Evolutionary conservation across 1,140 invertebrate species (phyloP), one percentile per base, ranked within the genome.

Genomic region (Euwallacea similis): DNA sequence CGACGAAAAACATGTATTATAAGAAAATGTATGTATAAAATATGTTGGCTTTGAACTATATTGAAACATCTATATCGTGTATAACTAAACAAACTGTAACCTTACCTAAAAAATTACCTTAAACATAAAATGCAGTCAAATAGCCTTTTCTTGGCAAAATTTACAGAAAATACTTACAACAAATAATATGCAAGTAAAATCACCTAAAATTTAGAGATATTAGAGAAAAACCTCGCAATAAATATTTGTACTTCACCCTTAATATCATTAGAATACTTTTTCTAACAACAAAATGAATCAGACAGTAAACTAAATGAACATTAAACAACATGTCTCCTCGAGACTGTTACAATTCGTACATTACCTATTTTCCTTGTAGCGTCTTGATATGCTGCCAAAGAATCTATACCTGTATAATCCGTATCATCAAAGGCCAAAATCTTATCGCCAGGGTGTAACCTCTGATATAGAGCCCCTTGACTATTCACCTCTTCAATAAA

Each of bases 371-470:
- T 75, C 54, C 72, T 62, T 46, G 72, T 76, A 46, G 76, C 77
- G 54, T 77, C 69, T 65, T 80, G 77, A 69, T 79, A 79, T 42
- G 80, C 79, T 42, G 75, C 72, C 69, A 77, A 67, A 16, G 77
- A 76, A 69, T 80, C 78, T 68, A 81, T 76, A 64, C 75, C 74
- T 10, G 77, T 77, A 67, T 79, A 76, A 74, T 81, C 80, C 8
- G 76, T 75, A 42, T 81, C 77, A 66, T 81, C 79, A 70, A 81
- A 74, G 42, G 76, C 78, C 42, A 81, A 73, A 60, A 81, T 78
- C 69, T 80, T 78, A 69, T 81, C 80, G 7, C 78, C 80, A 10
- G 71, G 66, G 15, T 71, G 74, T 21, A 81, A 58, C 72, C 77
- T 80, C 66, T 78, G 75, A 70, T 74, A 79, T 10, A 79, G 75